phyloP scores from a whole-genome alignment of 2,113 vertebrate species.

The Cichladusa arquata region DNA sequence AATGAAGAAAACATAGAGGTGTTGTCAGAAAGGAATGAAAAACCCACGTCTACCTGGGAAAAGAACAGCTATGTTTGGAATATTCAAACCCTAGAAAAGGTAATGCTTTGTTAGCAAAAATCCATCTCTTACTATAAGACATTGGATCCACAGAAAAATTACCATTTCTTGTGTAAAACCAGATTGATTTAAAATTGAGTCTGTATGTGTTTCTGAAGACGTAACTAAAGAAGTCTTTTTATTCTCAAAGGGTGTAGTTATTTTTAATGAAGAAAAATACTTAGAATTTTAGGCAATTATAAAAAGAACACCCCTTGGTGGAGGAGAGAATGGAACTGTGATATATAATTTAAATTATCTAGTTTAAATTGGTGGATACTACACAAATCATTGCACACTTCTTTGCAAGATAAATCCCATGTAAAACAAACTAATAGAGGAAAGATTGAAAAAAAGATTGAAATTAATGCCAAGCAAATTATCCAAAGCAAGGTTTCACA shows the following conservation, averaged over 20 bases:
- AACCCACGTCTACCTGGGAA: background rate
- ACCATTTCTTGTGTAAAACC: background rate
- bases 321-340: background rate
- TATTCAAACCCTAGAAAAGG: background rate
- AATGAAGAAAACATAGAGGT: background rate
- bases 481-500: background rate
- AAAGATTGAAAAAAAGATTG: background rate
- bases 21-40: background rate
- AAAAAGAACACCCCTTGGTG: background rate
- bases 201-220: background rate
- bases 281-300: background rate
- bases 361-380: background rate
- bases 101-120: background rate
- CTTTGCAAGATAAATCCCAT: background rate
- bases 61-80: background rate
- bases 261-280: background rate
- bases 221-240: background rate
- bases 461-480: conserved; percentile 5
- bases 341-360: background rate
- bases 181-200: background rate
- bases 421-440: background rate
- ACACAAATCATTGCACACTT: background rate
- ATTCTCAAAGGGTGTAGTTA: background rate
- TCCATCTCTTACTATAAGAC: background rate
- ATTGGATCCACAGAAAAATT: background rate